Percentiles rank a stretch among this genome's conserved stretches.
Conservation (phyloP, 1,140 invertebrate species). For the Tetraneura akinire region DNA sequence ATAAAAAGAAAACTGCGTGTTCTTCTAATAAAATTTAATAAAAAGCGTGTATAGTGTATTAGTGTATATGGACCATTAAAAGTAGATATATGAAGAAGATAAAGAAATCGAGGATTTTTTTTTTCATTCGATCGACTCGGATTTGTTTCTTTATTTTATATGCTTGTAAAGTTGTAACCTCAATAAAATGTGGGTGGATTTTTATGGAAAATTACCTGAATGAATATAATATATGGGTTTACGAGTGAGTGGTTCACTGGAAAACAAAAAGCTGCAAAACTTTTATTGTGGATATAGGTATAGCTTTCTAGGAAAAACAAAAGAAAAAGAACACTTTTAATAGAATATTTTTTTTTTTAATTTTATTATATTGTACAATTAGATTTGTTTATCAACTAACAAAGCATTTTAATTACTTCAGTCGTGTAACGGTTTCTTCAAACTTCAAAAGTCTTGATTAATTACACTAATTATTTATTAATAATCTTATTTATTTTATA, state of each 20-base stretch:
- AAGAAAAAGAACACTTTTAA: not conserved
- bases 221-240: not conserved
- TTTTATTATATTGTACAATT: not conserved
- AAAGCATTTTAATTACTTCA: not conserved
- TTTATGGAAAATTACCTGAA: constrained; percentile 21
- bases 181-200: not conserved
- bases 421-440: too few relatives aligned
- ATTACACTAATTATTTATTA: too few relatives aligned
- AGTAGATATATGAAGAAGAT: not conserved
- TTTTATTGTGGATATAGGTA: not conserved
- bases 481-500: too few relatives aligned
- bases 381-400: not conserved
- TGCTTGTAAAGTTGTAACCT: not conserved
- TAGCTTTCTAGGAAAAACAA: not conserved
- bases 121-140: constrained; percentile 1
- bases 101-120: not conserved
- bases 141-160: constrained; percentile 26
- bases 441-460: too few relatives aligned
- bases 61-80: too few relatives aligned
- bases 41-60: too few relatives aligned
- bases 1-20: too few relatives aligned
- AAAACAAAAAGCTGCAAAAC: constrained; percentile 18
- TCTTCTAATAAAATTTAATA: too few relatives aligned
- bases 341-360: not conserved
- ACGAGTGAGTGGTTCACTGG: not conserved